Conservation (phyloP, 1,140 invertebrate genomes). For the Cotesia typhae region DNA sequence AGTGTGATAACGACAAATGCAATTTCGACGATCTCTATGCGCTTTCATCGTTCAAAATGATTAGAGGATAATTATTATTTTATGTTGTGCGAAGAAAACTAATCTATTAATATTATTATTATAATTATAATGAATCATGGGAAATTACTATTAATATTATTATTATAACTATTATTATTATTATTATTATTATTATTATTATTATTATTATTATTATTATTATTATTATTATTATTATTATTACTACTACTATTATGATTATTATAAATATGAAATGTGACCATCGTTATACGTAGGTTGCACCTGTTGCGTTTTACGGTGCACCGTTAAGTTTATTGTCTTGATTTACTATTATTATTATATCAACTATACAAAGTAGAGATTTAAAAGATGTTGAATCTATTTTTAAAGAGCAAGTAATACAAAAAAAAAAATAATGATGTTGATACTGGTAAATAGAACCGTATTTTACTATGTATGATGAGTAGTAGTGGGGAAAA, state of each 20-base stretch:
- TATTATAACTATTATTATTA: constrained; percentile 2
- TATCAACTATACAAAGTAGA: constrained; percentile 53
- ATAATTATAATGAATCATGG: not conserved
- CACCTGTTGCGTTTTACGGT: constrained; percentile 26
- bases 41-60: constrained; percentile 23
- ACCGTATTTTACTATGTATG: constrained; percentile 63
- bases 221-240: not conserved
- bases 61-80: constrained; percentile 24
- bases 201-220: not conserved
- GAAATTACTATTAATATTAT: not conserved
- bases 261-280: not conserved
- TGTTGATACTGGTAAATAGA: constrained; percentile 42
- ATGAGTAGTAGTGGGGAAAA: constrained; percentile 30
- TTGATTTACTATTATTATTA: constrained; percentile 48
- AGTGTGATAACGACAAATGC: not conserved
- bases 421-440: constrained; percentile 46
- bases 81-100: not conserved
- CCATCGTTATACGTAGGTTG: not conserved
- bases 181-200: constrained; percentile 1
- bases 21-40: constrained; percentile 21
- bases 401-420: constrained; percentile 62
- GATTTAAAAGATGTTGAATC: constrained; percentile 61
- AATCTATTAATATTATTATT: not conserved
- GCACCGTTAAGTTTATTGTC: constrained; percentile 38
- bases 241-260: constrained; percentile 20